Percentiles rank a stretch among this genome's conserved stretches.
These are phyloP conservation scores for Anarhynchus alexandrinus DNA, from an alignment of 2,113 vertebrate species.

Conservation along the genomic window DNA sequence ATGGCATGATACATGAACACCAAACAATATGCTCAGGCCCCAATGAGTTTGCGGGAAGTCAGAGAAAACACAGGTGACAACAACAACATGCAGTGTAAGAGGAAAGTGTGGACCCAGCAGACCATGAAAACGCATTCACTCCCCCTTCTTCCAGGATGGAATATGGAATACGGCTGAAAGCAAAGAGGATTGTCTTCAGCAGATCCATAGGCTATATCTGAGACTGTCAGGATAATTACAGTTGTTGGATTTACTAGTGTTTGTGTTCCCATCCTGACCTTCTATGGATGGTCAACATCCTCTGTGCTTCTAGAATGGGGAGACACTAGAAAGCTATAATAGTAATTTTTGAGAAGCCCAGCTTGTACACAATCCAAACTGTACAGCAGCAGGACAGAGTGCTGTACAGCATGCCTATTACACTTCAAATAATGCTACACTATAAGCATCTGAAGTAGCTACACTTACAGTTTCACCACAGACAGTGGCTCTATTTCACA, in stretches of 20 bases:
- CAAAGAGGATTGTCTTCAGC: not conserved
- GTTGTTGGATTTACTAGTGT: not conserved
- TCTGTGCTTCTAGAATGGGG: not conserved
- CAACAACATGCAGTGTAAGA: not conserved
- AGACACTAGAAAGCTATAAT: not conserved
- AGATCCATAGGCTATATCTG: not conserved
- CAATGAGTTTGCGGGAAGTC: not conserved
- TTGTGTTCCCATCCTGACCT: not conserved
- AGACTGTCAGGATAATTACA: not conserved
- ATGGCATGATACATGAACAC: not conserved
- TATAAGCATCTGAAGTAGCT: not conserved
- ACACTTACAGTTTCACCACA: not conserved
- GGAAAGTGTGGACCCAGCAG: not conserved
- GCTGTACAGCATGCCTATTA: not conserved
- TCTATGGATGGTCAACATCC: not conserved
- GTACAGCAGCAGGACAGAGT: not conserved
- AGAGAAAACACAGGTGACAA: slow-evolving; percentile 1
- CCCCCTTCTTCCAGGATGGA: not conserved
- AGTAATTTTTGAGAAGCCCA: not conserved
- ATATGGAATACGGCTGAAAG: not conserved
- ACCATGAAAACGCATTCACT: not conserved
- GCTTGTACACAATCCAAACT: not conserved
- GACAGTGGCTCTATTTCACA: not conserved
- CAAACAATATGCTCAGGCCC: not conserved
- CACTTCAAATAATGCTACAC: not conserved